Conservation (phyloP, 2,113 vertebrate species). For the Corythaeola cristata region DNA sequence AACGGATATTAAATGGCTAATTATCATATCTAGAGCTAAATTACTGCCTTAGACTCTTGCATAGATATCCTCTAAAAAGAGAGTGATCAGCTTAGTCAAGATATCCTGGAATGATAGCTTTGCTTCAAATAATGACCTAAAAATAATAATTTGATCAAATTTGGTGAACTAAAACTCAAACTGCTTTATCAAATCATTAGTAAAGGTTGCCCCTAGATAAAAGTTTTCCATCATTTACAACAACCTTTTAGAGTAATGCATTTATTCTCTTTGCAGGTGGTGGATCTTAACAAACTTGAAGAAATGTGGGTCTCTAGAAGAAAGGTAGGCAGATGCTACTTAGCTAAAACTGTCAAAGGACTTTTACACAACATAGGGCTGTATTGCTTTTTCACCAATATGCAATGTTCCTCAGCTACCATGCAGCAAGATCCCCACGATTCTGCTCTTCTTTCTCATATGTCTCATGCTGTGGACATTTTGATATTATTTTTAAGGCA, state of each 20-base stretch:
- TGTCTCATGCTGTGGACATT: background rate
- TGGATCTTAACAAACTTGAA: background rate
- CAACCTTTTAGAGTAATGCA: background rate
- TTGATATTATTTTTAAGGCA: background rate
- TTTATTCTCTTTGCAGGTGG: background rate
- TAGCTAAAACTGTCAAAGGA: background rate
- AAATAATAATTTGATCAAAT: background rate
- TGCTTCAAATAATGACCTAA: background rate
- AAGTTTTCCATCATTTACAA: background rate
- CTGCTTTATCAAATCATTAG: background rate
- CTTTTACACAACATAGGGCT: background rate
- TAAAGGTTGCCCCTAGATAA: background rate
- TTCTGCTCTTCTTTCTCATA: background rate
- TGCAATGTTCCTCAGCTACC: background rate
- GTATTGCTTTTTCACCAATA: background rate
- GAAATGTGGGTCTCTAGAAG: background rate
- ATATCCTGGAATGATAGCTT: background rate
- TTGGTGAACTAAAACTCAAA: background rate
- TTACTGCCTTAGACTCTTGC: background rate
- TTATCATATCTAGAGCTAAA: slow-evolving; percentile 25
- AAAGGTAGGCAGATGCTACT: background rate
- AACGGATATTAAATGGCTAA: slow-evolving; percentile 39
- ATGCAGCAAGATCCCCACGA: background rate
- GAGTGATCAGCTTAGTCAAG: background rate
- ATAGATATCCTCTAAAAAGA: background rate